These are phyloP conservation scores for Centroberyx gerrardi DNA, from an alignment of 2,797 vertebrate species.

Conservation along the genomic window DNA sequence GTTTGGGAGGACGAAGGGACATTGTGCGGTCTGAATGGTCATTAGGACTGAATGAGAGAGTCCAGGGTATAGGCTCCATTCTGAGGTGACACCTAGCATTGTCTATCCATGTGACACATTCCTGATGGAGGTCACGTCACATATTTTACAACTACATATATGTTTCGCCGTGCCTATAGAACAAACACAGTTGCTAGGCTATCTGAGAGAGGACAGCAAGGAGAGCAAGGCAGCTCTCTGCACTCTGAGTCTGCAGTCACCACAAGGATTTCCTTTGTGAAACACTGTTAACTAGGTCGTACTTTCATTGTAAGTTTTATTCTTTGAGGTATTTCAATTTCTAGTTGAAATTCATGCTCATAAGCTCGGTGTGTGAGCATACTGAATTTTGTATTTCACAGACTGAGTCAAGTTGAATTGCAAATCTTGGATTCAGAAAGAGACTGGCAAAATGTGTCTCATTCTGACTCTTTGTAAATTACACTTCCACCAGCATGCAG, in stretches of 20 bases:
- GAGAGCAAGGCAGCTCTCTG: not conserved
- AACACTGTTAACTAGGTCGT: conserved; percentile 7
- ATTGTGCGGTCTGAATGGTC: conserved; percentile 28
- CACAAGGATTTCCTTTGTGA: not conserved
- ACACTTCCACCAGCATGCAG: conserved; percentile 15
- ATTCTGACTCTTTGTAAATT: conserved; percentile 30
- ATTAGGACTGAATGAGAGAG: conserved; percentile 27
- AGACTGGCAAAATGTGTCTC: conserved; percentile 57
- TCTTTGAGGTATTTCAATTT: not conserved
- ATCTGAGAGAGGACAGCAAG: not conserved
- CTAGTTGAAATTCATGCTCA: not conserved
- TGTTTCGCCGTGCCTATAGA: not conserved
- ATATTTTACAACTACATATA: not conserved
- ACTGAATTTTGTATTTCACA: conserved; percentile 53
- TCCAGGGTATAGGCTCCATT: conserved; percentile 1
- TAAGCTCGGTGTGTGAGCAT: not conserved
- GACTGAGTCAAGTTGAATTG: conserved; percentile 58
- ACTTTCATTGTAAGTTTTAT: not conserved
- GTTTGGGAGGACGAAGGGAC: conserved; percentile 32
- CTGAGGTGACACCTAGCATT: conserved; percentile 3
- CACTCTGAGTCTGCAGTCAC: not conserved
- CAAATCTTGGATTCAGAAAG: conserved; percentile 53
- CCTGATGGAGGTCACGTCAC: not conserved
- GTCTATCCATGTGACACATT: not conserved
- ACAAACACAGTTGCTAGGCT: not conserved